phyloP scores from a whole-genome alignment of 2,797 vertebrate genomes.

The Enteromius mattozi region DNA sequence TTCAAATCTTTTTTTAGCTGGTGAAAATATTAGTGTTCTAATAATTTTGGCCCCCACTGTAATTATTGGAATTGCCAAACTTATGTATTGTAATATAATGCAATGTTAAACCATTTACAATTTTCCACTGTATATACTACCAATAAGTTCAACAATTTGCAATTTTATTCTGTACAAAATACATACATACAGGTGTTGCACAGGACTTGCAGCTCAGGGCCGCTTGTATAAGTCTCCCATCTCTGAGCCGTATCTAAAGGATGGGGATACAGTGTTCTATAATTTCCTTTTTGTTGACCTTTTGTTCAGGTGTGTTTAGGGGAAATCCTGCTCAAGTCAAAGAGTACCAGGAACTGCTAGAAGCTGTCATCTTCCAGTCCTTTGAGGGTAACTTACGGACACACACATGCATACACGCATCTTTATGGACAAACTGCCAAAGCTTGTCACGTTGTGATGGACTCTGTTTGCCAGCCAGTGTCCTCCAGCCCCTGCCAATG shows the following conservation, averaged over 20 bases:
- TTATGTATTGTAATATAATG: neutral
- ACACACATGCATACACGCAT: neutral
- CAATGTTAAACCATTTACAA: neutral
- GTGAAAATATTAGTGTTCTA: too few species aligned
- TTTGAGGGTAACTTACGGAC: conserved; percentile 81
- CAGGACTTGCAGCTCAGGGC: neutral
- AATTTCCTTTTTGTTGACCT: conserved; percentile 14
- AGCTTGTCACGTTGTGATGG: conserved; percentile 32
- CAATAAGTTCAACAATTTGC: neutral
- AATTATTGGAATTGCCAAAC: neutral
- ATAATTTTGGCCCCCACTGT: neutral
- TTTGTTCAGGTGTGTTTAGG: conserved; percentile 86
- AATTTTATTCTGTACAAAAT: neutral
- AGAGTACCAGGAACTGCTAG: conserved; percentile 89
- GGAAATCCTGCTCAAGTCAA: conserved; percentile 89
- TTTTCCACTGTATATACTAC: neutral
- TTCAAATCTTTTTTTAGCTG: too few species aligned
- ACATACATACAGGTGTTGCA: neutral
- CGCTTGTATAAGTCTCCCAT: neutral
- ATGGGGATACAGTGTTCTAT: neutral
- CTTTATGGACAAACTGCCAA: conserved; percentile 15
- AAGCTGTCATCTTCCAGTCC: conserved; percentile 88
- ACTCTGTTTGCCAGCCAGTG: conserved; percentile 17
- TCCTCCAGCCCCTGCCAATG: conserved; percentile 34
- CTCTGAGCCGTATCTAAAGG: neutral